Evolutionary conservation across 2,888 invertebrate species (phyloP).

Genomic region (Panzeria rudis): DNA sequence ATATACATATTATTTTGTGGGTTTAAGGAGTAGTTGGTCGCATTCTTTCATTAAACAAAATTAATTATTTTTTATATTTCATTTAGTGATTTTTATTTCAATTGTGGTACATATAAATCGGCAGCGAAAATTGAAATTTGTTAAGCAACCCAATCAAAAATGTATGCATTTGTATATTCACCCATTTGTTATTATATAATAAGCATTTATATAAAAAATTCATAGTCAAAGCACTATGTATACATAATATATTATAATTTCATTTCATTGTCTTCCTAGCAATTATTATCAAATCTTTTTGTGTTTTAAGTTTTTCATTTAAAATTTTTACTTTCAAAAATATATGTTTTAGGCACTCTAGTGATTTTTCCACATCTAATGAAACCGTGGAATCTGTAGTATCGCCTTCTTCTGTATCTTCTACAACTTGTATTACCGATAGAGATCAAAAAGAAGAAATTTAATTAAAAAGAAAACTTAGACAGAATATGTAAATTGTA

Average conservation of each 20-base stretch:
- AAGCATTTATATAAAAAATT: background rate
- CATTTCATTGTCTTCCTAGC: constrained; percentile 1
- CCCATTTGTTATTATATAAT: constrained; percentile 1
- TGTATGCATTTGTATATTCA: background rate
- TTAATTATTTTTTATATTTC: constrained; percentile 47
- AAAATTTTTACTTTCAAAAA: constrained; percentile 52
- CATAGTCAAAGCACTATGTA: background rate
- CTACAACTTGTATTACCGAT: constrained; percentile 36
- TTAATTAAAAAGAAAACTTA: constrained; percentile 26
- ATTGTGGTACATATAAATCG: constrained; percentile 66
- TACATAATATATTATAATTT: background rate
- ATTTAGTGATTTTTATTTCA: constrained; percentile 61
- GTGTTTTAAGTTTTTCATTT: background rate
- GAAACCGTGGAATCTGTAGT: constrained; percentile 76
- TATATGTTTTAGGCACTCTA: constrained; percentile 76
- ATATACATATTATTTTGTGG: constrained; percentile 33
- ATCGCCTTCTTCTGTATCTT: constrained; percentile 48
- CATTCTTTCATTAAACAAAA: constrained; percentile 12
- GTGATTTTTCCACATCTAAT: constrained; percentile 77
- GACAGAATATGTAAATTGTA: constrained; percentile 20
- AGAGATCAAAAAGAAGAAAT: constrained; percentile 30
- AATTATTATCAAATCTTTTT: background rate
- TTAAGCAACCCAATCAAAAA: constrained; percentile 37
- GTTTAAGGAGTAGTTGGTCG: constrained; percentile 35
- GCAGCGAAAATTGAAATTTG: constrained; percentile 65